Percentiles rank a stretch among this genome's conserved stretches.
These are phyloP conservation scores for Mythimna lalbum DNA, from an alignment of 2,888 invertebrate species.

Conservation along the genomic window DNA sequence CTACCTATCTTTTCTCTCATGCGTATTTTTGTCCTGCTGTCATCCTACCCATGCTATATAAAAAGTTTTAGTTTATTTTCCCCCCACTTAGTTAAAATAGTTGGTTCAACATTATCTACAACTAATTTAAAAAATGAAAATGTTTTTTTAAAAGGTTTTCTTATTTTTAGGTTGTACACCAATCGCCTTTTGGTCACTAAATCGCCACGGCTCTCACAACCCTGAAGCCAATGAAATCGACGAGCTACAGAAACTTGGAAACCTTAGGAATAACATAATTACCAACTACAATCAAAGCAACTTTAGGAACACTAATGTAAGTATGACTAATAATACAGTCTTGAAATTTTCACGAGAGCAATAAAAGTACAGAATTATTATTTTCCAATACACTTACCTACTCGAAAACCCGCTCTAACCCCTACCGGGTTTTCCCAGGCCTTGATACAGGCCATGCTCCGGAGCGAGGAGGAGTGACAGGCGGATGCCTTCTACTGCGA, in stretches of 20 bases:
- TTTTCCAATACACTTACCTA: too few species aligned
- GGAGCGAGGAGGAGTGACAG: too few species aligned
- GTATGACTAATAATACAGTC: slow-evolving; percentile 50
- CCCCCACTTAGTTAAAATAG: background rate
- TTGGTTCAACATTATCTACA: background rate
- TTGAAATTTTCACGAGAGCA: too few species aligned
- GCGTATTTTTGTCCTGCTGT: too few species aligned
- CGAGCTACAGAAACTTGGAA: slow-evolving; percentile 89
- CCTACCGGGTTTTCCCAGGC: too few species aligned
- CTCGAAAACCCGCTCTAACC: too few species aligned
- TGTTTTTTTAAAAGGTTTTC: background rate
- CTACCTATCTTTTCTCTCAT: too few species aligned
- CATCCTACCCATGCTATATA: too few species aligned
- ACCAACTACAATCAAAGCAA: slow-evolving; percentile 91
- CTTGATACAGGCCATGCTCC: too few species aligned
- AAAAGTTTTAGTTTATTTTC: background rate
- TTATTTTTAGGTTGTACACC: slow-evolving; percentile 92
- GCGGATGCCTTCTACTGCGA: too few species aligned
- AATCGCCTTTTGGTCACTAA: slow-evolving; percentile 93
- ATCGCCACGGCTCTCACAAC: slow-evolving; percentile 93
- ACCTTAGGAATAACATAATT: slow-evolving; percentile 91
- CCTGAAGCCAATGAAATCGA: slow-evolving; percentile 90
- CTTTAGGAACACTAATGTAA: slow-evolving; percentile 86
- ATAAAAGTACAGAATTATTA: too few species aligned
- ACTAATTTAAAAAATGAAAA: background rate